Evolutionary conservation across 2,113 vertebrate species (phyloP).

Genomic region (Xiphophorus maculatus): DNA sequence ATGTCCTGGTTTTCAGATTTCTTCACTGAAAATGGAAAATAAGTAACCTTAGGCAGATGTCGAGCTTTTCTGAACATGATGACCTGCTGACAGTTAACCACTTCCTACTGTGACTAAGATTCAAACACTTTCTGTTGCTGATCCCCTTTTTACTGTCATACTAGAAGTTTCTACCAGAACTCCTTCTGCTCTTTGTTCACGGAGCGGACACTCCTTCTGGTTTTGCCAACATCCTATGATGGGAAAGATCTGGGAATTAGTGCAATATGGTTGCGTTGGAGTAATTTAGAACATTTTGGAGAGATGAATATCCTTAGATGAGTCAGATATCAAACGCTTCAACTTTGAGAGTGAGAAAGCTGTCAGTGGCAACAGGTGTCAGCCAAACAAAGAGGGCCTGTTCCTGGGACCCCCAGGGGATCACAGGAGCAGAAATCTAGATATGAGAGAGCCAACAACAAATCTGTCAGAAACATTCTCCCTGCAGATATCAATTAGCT

Average conservation of each 20-base stretch:
- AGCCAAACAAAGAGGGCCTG: not conserved
- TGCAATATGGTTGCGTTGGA: not conserved
- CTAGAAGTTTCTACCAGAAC: not conserved
- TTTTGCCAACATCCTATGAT: no score
- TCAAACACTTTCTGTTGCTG: not conserved
- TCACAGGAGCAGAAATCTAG: slow-evolving; percentile 2
- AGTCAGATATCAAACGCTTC: not conserved
- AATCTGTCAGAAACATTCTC: not conserved
- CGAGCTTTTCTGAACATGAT: not conserved
- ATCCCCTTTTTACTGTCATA: not conserved
- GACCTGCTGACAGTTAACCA: not conserved
- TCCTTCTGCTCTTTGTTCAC: no score
- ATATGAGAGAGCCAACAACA: not conserved
- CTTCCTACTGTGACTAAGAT: not conserved
- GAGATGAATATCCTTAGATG: not conserved
- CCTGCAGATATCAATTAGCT: not conserved
- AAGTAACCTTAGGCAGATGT: not conserved
- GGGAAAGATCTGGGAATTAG: no score
- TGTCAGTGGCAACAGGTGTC: not conserved
- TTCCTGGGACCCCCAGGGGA: not conserved
- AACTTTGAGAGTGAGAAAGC: not conserved
- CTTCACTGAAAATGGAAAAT: not conserved
- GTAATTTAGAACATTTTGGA: not conserved
- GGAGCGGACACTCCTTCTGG: no score
- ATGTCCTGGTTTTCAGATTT: not conserved